These are phyloP conservation scores for Recurvirostra avosetta DNA, from an alignment of 2,113 vertebrate genomes.

Conservation along the genomic window DNA sequence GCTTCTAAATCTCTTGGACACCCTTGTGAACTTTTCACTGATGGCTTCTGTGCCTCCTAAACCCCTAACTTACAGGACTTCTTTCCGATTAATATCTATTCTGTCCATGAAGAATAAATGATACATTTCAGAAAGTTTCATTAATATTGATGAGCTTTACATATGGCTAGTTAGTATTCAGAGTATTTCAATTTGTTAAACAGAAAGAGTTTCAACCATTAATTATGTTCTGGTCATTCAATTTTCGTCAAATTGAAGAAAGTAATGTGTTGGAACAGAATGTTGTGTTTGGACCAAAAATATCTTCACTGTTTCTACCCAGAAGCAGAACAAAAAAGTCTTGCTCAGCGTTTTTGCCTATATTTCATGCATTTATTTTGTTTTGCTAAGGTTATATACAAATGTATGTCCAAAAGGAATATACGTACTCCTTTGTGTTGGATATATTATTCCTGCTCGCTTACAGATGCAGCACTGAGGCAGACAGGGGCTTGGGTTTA, in stretches of 20 bases:
- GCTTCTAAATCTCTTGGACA: neutral
- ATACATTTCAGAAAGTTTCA: conserved; percentile 53
- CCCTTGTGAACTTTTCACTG: neutral
- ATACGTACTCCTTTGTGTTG: neutral
- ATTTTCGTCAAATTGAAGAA: conserved; percentile 54
- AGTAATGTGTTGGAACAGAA: conserved; percentile 48
- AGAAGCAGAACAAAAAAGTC: neutral
- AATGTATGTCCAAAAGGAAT: neutral
- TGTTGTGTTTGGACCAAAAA: neutral
- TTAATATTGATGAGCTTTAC: conserved; percentile 77
- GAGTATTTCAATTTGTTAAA: conserved; percentile 69
- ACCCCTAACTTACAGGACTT: neutral
- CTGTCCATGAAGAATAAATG: conserved; percentile 45
- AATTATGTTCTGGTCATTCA: conserved; percentile 64
- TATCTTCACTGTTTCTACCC: neutral
- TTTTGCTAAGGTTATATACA: neutral
- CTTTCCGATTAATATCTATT: conserved; percentile 44
- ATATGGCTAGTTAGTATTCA: conserved; percentile 63
- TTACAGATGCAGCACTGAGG: neutral
- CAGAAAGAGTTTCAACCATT: conserved; percentile 57
- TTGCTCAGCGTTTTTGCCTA: neutral
- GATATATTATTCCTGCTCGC: neutral
- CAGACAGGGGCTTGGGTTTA: neutral
- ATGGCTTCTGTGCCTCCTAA: neutral
- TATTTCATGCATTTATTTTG: neutral